These are phyloP conservation scores for Chauna torquata DNA, from an alignment of 2,113 vertebrate genomes.

Conservation along the genomic window DNA sequence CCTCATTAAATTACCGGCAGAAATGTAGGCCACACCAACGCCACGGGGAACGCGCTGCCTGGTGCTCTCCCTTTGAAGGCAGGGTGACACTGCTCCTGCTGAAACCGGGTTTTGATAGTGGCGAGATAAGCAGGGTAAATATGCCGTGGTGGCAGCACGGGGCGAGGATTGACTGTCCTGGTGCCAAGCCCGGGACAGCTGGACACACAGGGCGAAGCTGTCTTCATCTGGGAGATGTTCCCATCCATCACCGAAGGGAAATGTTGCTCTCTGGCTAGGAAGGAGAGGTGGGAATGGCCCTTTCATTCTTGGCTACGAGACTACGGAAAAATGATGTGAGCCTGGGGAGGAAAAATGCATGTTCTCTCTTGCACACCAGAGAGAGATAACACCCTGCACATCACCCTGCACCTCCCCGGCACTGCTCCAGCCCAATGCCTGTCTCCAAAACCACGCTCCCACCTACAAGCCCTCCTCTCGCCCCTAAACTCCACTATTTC, in stretches of 20 bases:
- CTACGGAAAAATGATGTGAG: background rate
- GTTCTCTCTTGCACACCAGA: background rate
- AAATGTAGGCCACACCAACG: constrained; percentile 18
- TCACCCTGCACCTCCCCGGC: background rate
- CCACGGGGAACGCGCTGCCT: background rate
- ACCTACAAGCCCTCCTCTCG: background rate
- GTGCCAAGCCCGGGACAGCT: background rate
- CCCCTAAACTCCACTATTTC: background rate
- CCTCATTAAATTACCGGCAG: constrained; percentile 35
- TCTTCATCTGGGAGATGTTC: background rate
- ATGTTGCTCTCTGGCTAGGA: background rate
- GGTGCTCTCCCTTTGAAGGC: constrained; percentile 12
- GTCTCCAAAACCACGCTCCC: background rate
- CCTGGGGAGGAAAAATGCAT: background rate
- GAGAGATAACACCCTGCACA: background rate
- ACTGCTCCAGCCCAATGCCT: background rate
- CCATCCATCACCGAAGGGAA: background rate
- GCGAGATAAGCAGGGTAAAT: constrained; percentile 48
- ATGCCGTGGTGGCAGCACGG: background rate
- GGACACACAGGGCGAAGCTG: rapidly evolving
- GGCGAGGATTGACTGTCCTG: constrained; percentile 9
- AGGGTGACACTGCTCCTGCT: constrained; percentile 48
- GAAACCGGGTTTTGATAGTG: background rate
- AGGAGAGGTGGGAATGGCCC: background rate
- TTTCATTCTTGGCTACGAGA: rapidly evolving